Evolutionary conservation across 2,113 vertebrate genomes (phyloP).

Genomic region (Mungos mungo): DNA sequence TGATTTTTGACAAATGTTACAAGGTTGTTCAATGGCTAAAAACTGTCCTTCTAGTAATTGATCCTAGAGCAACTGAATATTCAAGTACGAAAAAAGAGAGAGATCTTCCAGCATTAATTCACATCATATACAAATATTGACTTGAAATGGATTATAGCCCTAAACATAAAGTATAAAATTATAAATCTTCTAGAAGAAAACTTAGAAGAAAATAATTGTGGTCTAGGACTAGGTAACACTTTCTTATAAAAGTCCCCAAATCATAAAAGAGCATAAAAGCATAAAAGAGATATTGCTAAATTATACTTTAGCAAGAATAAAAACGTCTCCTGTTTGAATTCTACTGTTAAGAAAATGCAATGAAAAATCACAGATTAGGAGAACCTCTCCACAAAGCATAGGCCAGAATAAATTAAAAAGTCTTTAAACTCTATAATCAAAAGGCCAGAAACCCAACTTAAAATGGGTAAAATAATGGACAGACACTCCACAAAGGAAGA

Average conservation of each 20-base stretch:
- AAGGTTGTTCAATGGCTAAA: not conserved
- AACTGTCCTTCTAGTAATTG: not conserved
- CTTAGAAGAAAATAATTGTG: not conserved
- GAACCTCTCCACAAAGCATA: not conserved
- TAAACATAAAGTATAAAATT: not conserved
- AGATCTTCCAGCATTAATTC: not conserved
- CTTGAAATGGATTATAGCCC: not conserved
- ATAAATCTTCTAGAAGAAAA: not conserved
- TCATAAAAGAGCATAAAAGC: not conserved
- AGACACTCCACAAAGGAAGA: not conserved
- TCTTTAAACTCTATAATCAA: not conserved
- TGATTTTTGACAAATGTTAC: not conserved
- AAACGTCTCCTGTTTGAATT: not conserved
- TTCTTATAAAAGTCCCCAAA: not conserved
- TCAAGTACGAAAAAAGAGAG: not conserved
- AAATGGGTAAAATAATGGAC: not conserved
- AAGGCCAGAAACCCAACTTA: not conserved
- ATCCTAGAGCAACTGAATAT: not conserved
- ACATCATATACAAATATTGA: not conserved
- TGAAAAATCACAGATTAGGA: not conserved
- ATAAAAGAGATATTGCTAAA: not conserved
- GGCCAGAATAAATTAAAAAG: not conserved
- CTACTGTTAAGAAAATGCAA: not conserved
- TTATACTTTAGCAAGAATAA: not conserved
- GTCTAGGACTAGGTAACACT: not conserved